Conservation (phyloP, 2,797 vertebrate genomes). For the Cossypha polioptera region DNA sequence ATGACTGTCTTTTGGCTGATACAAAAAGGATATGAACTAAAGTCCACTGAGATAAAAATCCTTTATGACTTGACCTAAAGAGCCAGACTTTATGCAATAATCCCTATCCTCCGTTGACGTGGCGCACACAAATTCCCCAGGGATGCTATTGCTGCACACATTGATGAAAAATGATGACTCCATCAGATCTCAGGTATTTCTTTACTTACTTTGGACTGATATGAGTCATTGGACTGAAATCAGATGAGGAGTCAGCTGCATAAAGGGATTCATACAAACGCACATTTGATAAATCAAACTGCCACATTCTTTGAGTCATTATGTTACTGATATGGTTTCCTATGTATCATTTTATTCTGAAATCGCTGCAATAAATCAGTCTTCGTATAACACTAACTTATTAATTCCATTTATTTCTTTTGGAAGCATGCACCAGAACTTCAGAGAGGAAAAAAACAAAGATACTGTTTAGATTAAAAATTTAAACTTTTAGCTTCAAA, state of each 20-base stretch:
- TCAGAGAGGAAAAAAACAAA: neutral
- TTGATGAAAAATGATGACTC: neutral
- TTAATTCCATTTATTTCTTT: neutral
- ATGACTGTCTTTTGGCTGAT: neutral
- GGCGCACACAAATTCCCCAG: neutral
- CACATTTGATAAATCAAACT: neutral
- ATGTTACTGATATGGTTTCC: neutral
- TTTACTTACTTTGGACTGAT: neutral
- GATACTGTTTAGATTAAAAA: neutral
- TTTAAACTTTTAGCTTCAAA: neutral
- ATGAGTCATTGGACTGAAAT: neutral
- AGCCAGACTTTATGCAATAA: neutral
- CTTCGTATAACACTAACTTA: neutral
- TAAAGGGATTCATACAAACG: neutral
- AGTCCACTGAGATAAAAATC: neutral
- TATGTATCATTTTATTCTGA: conserved; percentile 14
- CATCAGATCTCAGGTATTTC: neutral
- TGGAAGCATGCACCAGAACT: conserved; percentile 15
- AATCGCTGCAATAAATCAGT: conserved; percentile 46
- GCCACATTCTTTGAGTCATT: neutral
- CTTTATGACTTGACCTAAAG: neutral
- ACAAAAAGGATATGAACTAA: neutral
- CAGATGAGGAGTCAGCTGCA: neutral
- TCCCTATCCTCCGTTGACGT: neutral
- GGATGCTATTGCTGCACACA: neutral